Evolutionary conservation across 1,140 invertebrate genomes (phyloP).

Genomic region (Trichonephila clavata): DNA sequence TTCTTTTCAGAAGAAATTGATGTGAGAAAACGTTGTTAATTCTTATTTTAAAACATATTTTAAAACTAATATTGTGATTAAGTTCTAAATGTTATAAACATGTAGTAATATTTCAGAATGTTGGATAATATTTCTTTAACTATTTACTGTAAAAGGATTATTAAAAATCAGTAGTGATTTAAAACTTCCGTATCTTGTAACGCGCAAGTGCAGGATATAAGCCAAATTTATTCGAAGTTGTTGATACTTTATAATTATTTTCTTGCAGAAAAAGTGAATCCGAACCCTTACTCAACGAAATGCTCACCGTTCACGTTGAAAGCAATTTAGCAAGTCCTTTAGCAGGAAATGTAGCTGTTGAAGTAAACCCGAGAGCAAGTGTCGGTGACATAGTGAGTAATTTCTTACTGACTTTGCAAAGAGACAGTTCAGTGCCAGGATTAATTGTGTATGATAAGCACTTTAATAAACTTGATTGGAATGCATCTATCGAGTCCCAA

Average conservation of each 20-base stretch:
- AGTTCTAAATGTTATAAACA: no score
- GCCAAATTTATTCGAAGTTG: no score
- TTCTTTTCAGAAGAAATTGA: no score
- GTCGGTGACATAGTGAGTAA: slow-evolving; percentile 31
- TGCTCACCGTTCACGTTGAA: slow-evolving; percentile 63
- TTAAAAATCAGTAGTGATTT: no score
- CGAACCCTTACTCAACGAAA: background rate
- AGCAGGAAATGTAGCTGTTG: slow-evolving; percentile 32
- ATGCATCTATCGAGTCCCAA: slow-evolving; percentile 55
- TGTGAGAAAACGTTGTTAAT: background rate
- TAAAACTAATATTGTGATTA: background rate
- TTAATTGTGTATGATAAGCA: slow-evolving; percentile 60
- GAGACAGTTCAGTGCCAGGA: slow-evolving; percentile 8
- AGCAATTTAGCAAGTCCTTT: slow-evolving; percentile 70
- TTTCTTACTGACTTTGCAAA: slow-evolving; percentile 39
- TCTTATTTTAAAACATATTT: background rate
- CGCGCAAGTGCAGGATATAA: no score
- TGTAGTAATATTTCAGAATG: no score
- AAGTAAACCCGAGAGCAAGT: slow-evolving; percentile 41
- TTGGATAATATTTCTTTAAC: no score
- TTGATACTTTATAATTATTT: background rate
- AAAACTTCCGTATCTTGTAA: no score
- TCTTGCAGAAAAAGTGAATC: background rate
- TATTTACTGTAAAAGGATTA: no score
- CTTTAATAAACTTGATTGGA: slow-evolving; percentile 52